Percentiles rank a stretch among this genome's conserved stretches.
Evolutionary conservation across 2,113 vertebrate genomes (phyloP).

Genomic region (Corythaeola cristata): DNA sequence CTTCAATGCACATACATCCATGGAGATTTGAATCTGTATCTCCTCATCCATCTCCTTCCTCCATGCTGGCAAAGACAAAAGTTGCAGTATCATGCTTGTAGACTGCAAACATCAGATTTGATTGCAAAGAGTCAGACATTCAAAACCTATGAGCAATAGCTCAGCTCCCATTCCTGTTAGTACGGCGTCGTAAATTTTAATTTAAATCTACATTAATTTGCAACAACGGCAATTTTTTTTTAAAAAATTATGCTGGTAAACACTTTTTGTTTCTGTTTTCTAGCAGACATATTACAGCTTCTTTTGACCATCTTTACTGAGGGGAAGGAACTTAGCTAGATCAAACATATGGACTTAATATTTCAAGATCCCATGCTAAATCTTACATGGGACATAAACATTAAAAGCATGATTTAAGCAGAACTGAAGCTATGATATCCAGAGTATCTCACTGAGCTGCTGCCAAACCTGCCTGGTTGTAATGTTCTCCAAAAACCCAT

Average conservation of each 20-base stretch:
- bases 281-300: not conserved
- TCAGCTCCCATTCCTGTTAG: not conserved
- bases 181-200: not conserved
- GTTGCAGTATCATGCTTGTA: not conserved
- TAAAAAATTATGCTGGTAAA: not conserved
- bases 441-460: not conserved
- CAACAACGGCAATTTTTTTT: not conserved
- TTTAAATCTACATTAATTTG: not conserved
- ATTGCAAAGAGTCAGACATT: not conserved
- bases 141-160: not conserved
- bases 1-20: not conserved
- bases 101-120: not conserved
- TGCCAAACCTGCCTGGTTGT: not conserved
- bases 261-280: not conserved
- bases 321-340: not conserved
- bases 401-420: not conserved
- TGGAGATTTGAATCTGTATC: not conserved
- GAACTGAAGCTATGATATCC: not conserved
- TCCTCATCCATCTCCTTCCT: not conserved
- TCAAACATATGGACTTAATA: not conserved
- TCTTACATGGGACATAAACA: not conserved
- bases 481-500: not conserved
- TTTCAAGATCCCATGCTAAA: not conserved
- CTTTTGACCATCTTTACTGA: not conserved
- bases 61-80: not conserved